Percentiles rank a stretch among this genome's conserved stretches.
phyloP scores from a whole-genome alignment of 2,888 invertebrate genomes.

The Metellina segmentata region DNA sequence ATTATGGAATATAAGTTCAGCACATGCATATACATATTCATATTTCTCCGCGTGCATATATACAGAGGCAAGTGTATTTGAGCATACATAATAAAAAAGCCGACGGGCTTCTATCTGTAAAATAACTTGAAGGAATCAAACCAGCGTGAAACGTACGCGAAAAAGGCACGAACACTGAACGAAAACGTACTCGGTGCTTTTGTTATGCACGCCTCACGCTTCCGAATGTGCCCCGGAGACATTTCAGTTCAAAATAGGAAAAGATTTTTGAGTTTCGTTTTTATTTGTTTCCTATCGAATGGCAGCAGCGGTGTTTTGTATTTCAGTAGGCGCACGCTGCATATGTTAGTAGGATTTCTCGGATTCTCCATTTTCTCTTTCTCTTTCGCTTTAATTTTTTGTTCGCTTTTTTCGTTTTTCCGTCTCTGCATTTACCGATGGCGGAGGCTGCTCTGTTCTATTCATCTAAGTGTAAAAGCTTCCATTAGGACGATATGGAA shows the following conservation, averaged over 20 bases:
- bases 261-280: conserved; percentile 55
- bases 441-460: conserved; percentile 54
- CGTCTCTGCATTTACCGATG: conserved; percentile 50
- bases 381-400: conserved; percentile 12
- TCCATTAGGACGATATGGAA: conserved; percentile 57
- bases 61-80: conserved; percentile 20
- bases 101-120: conserved; percentile 43
- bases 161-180: conserved; percentile 68
- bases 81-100: conserved; percentile 45
- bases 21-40: conserved; percentile 2
- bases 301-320: background rate
- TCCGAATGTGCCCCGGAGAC: conserved; percentile 68
- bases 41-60: background rate
- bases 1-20: background rate
- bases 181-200: conserved; percentile 39
- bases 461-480: conserved; percentile 76
- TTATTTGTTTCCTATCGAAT: conserved; percentile 41
- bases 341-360: conserved; percentile 4
- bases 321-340: conserved; percentile 6
- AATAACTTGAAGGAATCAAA: conserved; percentile 60
- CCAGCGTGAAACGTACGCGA: conserved; percentile 66
- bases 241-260: conserved; percentile 40
- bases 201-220: conserved; percentile 73
- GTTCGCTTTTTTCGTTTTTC: conserved; percentile 33
- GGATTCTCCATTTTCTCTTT: conserved; percentile 16